Conservation (phyloP, 2,113 vertebrate genomes). For the Gobiocypris rarus region DNA sequence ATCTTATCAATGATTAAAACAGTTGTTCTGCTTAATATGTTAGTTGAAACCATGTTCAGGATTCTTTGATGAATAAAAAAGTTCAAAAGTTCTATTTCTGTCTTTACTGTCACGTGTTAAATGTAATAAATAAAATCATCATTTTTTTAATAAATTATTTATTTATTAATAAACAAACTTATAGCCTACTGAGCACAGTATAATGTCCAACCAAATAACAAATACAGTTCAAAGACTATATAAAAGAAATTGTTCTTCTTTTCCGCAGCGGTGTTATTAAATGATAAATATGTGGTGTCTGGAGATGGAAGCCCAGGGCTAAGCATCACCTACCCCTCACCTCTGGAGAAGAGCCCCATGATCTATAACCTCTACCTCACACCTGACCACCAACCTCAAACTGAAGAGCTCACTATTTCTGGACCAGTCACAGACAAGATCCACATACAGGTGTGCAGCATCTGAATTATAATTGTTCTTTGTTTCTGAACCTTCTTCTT, state of each 20-base stretch:
- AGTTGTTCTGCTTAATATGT: too few species aligned
- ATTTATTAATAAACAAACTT: too few species aligned
- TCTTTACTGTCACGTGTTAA: neutral
- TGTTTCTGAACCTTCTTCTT: neutral
- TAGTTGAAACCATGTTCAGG: too few species aligned
- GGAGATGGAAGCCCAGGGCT: constrained; percentile 77
- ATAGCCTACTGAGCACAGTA: too few species aligned
- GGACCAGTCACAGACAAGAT: constrained; percentile 80
- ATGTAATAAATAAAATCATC: too few species aligned
- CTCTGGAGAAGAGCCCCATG: constrained; percentile 82
- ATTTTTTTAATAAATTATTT: too few species aligned
- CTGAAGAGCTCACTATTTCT: constrained; percentile 81
- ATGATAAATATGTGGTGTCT: constrained; percentile 80
- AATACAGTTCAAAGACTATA: neutral
- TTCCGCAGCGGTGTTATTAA: constrained; percentile 79
- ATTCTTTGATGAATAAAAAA: neutral
- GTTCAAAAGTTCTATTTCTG: too few species aligned
- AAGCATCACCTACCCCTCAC: constrained; percentile 83
- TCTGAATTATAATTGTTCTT: neutral
- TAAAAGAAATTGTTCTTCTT: neutral
- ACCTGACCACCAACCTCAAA: constrained; percentile 80
- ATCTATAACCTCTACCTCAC: constrained; percentile 83
- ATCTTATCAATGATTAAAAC: neutral
- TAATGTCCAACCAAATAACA: too few species aligned
- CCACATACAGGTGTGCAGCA: constrained; percentile 78